A percentile compares a stretch with the other conserved stretches of the same genome.
These are phyloP conservation scores for Globodera rostochiensis DNA, from an alignment of 1,140 invertebrate genomes.

Conservation along the genomic window DNA sequence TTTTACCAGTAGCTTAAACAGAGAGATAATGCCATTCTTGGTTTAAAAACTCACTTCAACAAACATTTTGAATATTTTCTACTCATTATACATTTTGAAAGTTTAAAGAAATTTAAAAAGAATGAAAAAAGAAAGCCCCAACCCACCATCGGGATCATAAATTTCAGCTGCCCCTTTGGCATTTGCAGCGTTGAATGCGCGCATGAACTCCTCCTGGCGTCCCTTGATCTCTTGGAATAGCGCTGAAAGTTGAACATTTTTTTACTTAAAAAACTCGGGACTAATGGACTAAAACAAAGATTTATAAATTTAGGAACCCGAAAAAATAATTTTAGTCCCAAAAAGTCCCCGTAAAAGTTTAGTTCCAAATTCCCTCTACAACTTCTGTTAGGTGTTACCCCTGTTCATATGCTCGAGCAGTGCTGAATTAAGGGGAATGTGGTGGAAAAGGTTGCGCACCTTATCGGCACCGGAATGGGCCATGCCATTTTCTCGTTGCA, in stretches of 20 bases:
- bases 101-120: too few relatives aligned
- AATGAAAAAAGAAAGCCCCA: too few relatives aligned
- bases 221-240: slow-evolving; percentile 65
- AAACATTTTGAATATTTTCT: not conserved
- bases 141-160: slow-evolving; percentile 58
- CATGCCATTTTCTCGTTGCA: slow-evolving; percentile 8
- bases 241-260: slow-evolving; percentile 48
- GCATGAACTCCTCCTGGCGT: slow-evolving; percentile 63
- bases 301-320: too few relatives aligned
- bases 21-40: too few relatives aligned
- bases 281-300: too few relatives aligned
- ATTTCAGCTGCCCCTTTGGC: slow-evolving; percentile 55
- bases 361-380: slow-evolving; percentile 28
- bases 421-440: slow-evolving; percentile 48
- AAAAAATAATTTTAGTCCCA: not conserved
- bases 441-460: slow-evolving; percentile 44
- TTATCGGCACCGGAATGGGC: slow-evolving; percentile 4
- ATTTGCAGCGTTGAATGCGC: slow-evolving; percentile 63
- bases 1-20: too few relatives aligned
- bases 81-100: not conserved
- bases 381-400: slow-evolving; percentile 26
- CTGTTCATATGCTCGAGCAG: slow-evolving; percentile 49
- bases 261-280: not conserved
- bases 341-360: not conserved
- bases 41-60: too few relatives aligned